phyloP scores from a whole-genome alignment of 2,113 vertebrate species.

The Colistium nudipinnis region DNA sequence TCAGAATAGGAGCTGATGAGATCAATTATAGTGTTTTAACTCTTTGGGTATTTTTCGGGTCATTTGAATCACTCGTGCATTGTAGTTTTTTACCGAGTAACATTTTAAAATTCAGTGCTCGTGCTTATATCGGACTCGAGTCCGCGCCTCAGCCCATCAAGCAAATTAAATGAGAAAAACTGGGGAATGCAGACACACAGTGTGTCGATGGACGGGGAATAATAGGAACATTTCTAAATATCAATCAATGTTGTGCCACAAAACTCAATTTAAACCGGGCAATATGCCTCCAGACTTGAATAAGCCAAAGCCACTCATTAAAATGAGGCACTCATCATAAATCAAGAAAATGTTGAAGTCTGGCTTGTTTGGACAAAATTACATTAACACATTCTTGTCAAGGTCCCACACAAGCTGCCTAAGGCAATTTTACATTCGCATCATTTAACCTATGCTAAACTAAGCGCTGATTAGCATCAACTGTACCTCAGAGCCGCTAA shows the following conservation, averaged over 20 bases:
- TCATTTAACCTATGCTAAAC: no score
- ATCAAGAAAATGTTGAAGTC: constrained; percentile 14
- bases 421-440: no score
- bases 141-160: constrained; percentile 29
- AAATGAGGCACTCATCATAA: constrained; percentile 32
- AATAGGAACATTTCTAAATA: constrained; percentile 29
- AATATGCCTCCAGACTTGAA: constrained; percentile 9
- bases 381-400: neutral
- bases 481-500: no score
- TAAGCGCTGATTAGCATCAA: no score
- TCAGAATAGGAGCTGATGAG: constrained; percentile 40
- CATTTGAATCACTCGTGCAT: constrained; percentile 25
- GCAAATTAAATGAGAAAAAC: constrained; percentile 39
- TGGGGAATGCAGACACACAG: neutral
- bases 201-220: constrained; percentile 17
- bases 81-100: constrained; percentile 21
- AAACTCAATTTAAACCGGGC: constrained; percentile 50
- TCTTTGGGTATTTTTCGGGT: constrained; percentile 50
- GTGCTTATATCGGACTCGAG: constrained; percentile 5
- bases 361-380: neutral
- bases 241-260: constrained; percentile 32
- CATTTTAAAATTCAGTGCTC: neutral
- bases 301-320: constrained; percentile 44
- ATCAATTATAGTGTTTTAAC: constrained; percentile 61
- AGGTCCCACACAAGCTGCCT: neutral